Evolutionary conservation across 2,113 vertebrate species (phyloP).

Genomic region (Raphicerus campestris): DNA sequence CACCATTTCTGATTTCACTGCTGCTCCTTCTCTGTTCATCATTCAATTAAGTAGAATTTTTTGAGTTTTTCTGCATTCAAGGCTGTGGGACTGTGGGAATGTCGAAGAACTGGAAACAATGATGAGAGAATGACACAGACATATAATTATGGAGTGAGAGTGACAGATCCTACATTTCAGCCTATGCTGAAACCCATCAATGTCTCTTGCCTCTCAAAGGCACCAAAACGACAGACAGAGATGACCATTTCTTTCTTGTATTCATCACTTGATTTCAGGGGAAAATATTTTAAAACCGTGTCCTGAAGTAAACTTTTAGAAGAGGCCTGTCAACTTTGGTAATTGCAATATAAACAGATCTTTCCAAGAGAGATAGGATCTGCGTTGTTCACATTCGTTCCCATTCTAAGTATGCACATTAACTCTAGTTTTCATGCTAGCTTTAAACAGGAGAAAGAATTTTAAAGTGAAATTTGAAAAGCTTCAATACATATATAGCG

Average conservation of each 20-base stretch:
- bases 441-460: background rate
- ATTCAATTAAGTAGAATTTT: background rate
- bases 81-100: background rate
- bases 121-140: background rate
- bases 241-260: background rate
- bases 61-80: background rate
- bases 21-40: background rate
- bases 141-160: background rate
- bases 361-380: background rate
- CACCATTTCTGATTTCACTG: background rate
- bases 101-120: background rate
- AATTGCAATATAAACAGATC: background rate
- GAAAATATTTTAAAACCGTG: constrained; percentile 1
- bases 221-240: background rate
- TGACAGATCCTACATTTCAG: background rate
- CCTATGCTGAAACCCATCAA: background rate
- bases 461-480: background rate
- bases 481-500: background rate
- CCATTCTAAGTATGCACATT: background rate
- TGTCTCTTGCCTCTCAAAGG: background rate
- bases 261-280: background rate
- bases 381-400: background rate
- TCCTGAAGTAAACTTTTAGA: background rate
- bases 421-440: background rate
- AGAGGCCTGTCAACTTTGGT: background rate